Base-by-base conservation (phyloP, 53 echinoderm and acorn worm species). In the Holothuria scabra region DNA sequence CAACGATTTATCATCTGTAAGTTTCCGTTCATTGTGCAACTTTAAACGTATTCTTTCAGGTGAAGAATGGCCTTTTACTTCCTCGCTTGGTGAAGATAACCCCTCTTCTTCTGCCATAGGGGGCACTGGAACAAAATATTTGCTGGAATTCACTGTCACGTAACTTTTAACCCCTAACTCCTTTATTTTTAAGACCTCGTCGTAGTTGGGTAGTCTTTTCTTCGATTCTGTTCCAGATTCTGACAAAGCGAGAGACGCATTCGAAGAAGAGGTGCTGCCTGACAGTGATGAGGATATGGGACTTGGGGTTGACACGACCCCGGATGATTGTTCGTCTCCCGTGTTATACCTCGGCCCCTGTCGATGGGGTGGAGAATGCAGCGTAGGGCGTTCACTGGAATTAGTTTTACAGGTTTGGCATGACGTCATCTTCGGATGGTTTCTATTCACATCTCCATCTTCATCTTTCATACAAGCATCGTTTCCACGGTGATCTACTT, bases 111-210 rank as follows among this genome's bases (percentile, higher is more conserved):
- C 64, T 10, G n/a, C 33, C 35, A 19, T 12, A 2, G 34, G 62
- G 32, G 34, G 81, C n/a, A 63, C 62, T 37, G 81, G 81, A 38
- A 81, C 62, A 41, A 81, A 81, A 63, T 81, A 81, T 63, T 63
- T 81, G 24, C 81, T 46, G 23, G 81, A 63, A 46, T 81, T 81
- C 1, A 81, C 81, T 12, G 81, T 81, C 62, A 81, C 81, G 41
- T 81, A 81, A 81, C 48, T 81, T 58, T 61, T 81, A 34, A 81
- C 64, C 2, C 81, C 81, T 33, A 81, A 44, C 44, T 81, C 81
- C 18, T 81, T 81, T 34, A 81, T 60, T 63, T 63, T 81, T 20
- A 62, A 28, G 24, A 81, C 81, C 34, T 81, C 62, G 24, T 63
- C 81, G 28, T 81, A 81, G 38, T 60, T 62, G 8, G 81, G 81